phyloP scores from a whole-genome alignment of 2,888 invertebrate species.

The Neoscelio sp. region DNA sequence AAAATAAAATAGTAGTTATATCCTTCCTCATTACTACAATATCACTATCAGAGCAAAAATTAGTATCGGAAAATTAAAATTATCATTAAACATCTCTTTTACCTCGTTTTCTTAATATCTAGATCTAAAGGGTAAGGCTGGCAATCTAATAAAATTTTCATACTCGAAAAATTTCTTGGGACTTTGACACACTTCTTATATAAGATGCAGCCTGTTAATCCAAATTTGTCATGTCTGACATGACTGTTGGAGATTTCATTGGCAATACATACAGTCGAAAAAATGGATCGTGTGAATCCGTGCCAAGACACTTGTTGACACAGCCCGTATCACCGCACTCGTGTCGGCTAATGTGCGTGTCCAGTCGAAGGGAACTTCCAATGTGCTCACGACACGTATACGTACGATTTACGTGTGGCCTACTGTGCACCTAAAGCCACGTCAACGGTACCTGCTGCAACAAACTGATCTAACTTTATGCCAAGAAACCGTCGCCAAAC shows the following conservation, averaged over 20 bases:
- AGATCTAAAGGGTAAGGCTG: too few species aligned
- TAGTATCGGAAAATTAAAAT: too few species aligned
- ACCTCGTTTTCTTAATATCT: too few species aligned
- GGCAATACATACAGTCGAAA: slow-evolving; percentile 48
- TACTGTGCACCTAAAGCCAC: slow-evolving; percentile 26
- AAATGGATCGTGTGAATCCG: slow-evolving; percentile 63
- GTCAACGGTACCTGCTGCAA: slow-evolving; percentile 24
- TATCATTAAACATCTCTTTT: too few species aligned
- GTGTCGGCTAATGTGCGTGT: slow-evolving; percentile 61
- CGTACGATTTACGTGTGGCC: slow-evolving; percentile 17
- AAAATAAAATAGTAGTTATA: too few species aligned
- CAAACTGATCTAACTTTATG: slow-evolving; percentile 8
- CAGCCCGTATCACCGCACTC: slow-evolving; percentile 55
- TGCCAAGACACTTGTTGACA: slow-evolving; percentile 71
- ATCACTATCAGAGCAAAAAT: too few species aligned
- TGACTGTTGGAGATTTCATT: slow-evolving; percentile 39
- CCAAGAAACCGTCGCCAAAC: slow-evolving; percentile 30
- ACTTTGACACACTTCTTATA: slow-evolving; percentile 10
- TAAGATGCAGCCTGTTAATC: slow-evolving; percentile 15
- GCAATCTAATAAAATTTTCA: too few species aligned
- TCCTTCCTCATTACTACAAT: too few species aligned
- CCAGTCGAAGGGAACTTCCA: slow-evolving; percentile 37
- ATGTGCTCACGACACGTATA: slow-evolving; percentile 41
- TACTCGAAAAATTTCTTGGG: background rate
- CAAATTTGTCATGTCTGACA: background rate